A percentile compares a stretch with the other conserved stretches of the same genome.
phyloP scores from a whole-genome alignment of 2,888 invertebrate species.

The Scaptodrosophila latifasciaeformis region DNA sequence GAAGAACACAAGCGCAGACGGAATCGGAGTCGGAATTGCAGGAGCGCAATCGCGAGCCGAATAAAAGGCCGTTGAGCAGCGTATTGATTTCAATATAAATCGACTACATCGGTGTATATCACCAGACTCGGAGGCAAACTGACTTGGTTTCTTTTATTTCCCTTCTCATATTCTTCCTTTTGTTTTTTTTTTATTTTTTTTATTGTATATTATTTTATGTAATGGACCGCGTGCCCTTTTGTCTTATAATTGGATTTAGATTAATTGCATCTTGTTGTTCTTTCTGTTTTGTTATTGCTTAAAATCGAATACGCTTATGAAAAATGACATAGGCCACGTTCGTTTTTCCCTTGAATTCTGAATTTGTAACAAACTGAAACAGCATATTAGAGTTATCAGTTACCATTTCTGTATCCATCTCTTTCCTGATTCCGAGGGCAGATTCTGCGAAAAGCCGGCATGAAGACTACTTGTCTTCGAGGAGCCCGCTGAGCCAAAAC shows the following conservation, averaged over 20 bases:
- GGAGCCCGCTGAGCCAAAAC: slow-evolving; percentile 46
- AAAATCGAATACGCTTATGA: slow-evolving; percentile 1
- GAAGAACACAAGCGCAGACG: slow-evolving; percentile 2
- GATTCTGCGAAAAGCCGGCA: slow-evolving; percentile 46
- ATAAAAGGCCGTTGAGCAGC: slow-evolving; percentile 46
- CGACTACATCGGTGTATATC: slow-evolving; percentile 42
- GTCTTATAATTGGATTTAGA: slow-evolving; percentile 72
- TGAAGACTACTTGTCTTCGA: slow-evolving; percentile 52
- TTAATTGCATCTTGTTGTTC: slow-evolving; percentile 61
- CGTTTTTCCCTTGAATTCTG: slow-evolving; percentile 4
- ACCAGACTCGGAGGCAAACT: slow-evolving; percentile 20
- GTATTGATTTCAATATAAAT: slow-evolving; percentile 65
- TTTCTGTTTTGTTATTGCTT: neutral
- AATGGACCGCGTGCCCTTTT: slow-evolving; percentile 44
- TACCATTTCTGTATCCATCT: neutral
- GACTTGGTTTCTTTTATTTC: slow-evolving; percentile 4
- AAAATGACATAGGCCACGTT: neutral
- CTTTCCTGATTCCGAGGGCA: slow-evolving; percentile 9
- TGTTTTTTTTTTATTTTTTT: neutral
- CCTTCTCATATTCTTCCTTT: slow-evolving; percentile 13
- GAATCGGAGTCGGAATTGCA: slow-evolving; percentile 22
- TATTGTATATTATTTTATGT: slow-evolving; percentile 25
- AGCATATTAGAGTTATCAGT: slow-evolving; percentile 10
- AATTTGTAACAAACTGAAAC: slow-evolving; percentile 41
- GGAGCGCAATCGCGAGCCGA: slow-evolving; percentile 16